Evolutionary conservation across 2,113 vertebrate species (phyloP).

Genomic region (Podarcis muralis): DNA sequence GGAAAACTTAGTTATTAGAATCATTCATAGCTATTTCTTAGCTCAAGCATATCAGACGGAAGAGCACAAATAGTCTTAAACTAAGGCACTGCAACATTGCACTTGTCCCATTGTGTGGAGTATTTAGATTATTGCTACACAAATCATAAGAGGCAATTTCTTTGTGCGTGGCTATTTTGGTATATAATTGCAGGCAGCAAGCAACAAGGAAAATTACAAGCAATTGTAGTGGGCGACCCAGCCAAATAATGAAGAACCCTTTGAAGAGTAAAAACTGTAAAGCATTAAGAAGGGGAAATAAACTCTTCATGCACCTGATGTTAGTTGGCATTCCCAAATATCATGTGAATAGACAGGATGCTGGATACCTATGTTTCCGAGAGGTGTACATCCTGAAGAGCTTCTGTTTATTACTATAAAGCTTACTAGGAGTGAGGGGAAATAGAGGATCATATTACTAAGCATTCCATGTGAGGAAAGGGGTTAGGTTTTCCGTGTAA

Average conservation of each 20-base stretch:
- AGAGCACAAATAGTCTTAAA: constrained; percentile 21
- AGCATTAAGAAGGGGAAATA: constrained; percentile 61
- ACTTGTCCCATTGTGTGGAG: constrained; percentile 36
- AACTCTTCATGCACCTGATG: constrained; percentile 86
- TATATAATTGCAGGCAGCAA: constrained; percentile 75
- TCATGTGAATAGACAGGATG: constrained; percentile 85
- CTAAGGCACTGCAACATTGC: constrained; percentile 36
- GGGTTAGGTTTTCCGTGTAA: constrained; percentile 63
- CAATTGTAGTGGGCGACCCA: constrained; percentile 53
- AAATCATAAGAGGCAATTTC: constrained; percentile 13
- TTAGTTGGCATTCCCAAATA: constrained; percentile 91
- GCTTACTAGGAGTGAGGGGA: constrained; percentile 91
- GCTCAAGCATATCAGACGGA: constrained; percentile 58
- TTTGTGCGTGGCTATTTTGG: constrained; percentile 3
- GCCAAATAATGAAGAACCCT: constrained; percentile 64
- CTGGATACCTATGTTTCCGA: constrained; percentile 92
- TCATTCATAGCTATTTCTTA: constrained; percentile 18
- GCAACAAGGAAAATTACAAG: constrained; percentile 74
- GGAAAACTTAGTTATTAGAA: constrained; percentile 39
- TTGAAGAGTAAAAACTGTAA: constrained; percentile 65
- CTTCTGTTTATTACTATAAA: constrained; percentile 92
- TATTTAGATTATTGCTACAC: constrained; percentile 31
- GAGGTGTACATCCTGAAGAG: constrained; percentile 88
- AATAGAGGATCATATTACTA: constrained; percentile 84
- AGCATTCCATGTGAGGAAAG: constrained; percentile 68